These are phyloP conservation scores for Clarias gariepinus DNA, from an alignment of 2,113 vertebrate species.

Conservation along the genomic window DNA sequence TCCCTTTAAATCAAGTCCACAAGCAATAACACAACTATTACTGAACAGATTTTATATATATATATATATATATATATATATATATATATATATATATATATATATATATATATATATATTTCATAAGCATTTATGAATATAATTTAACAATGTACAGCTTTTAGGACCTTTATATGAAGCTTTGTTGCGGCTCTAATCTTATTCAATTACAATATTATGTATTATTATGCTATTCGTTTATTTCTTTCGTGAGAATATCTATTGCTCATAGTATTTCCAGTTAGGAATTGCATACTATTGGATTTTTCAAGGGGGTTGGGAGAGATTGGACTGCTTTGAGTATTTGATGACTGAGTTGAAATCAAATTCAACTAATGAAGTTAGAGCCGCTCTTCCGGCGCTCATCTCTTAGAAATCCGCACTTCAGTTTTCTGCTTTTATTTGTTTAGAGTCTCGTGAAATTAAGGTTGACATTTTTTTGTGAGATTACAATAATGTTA, in stretches of 20 bases:
- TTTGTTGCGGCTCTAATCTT: background rate
- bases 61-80: too few relatives aligned
- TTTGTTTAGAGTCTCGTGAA: background rate
- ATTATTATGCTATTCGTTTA: background rate
- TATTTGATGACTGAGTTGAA: slow-evolving; percentile 11
- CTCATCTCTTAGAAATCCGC: background rate
- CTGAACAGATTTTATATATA: too few relatives aligned
- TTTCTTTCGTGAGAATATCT: background rate
- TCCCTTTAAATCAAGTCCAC: background rate
- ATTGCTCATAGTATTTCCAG: background rate
- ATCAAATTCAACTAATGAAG: slow-evolving; percentile 11
- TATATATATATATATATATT: too few relatives aligned
- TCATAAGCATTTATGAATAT: background rate
- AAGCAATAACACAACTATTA: background rate
- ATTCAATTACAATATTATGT: background rate
- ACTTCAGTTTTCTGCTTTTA: background rate
- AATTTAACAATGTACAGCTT: background rate
- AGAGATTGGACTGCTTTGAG: slow-evolving; percentile 13
- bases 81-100: too few relatives aligned
- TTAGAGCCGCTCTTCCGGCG: slow-evolving; percentile 3
- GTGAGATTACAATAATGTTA: background rate
- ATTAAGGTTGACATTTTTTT: background rate
- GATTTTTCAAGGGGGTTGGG: background rate
- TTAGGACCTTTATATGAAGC: background rate
- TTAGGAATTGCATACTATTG: background rate